Evolutionary conservation across 2,113 vertebrate genomes (phyloP).

Genomic region (Dicerorhinus sumatrensis): DNA sequence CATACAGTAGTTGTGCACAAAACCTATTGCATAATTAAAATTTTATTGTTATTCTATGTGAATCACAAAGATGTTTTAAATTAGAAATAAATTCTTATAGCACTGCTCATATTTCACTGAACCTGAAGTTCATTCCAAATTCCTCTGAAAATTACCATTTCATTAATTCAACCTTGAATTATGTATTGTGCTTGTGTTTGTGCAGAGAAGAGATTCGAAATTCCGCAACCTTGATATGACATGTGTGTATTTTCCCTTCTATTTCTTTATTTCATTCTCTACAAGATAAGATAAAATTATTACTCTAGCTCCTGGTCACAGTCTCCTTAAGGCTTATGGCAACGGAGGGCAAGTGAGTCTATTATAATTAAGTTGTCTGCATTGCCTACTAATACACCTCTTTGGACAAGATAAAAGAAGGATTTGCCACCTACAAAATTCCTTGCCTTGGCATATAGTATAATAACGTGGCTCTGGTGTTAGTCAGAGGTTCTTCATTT

Average conservation of each 20-base stretch:
- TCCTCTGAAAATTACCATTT: slow-evolving; percentile 42
- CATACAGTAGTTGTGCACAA: not conserved
- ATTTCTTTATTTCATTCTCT: not conserved
- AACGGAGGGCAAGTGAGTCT: not conserved
- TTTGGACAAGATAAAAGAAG: slow-evolving; percentile 18
- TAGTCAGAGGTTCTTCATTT: not conserved
- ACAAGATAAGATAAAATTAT: not conserved
- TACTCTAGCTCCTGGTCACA: not conserved
- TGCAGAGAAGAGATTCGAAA: not conserved
- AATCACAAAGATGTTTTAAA: not conserved
- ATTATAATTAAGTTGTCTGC: slow-evolving; percentile 35
- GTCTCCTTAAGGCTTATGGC: not conserved
- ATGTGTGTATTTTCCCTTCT: not conserved
- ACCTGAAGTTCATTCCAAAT: not conserved
- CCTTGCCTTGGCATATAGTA: not conserved
- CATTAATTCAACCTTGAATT: not conserved
- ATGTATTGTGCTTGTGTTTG: too few relatives aligned
- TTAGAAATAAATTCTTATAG: slow-evolving; percentile 8
- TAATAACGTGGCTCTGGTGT: not conserved
- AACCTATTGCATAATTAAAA: not conserved
- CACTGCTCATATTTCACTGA: slow-evolving; percentile 6
- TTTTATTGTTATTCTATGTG: not conserved
- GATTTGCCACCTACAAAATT: not conserved
- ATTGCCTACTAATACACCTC: not conserved
- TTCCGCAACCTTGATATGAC: not conserved